Evolutionary conservation across 1,140 invertebrate genomes (phyloP).

Genomic region (Ooceraea biroi): DNA sequence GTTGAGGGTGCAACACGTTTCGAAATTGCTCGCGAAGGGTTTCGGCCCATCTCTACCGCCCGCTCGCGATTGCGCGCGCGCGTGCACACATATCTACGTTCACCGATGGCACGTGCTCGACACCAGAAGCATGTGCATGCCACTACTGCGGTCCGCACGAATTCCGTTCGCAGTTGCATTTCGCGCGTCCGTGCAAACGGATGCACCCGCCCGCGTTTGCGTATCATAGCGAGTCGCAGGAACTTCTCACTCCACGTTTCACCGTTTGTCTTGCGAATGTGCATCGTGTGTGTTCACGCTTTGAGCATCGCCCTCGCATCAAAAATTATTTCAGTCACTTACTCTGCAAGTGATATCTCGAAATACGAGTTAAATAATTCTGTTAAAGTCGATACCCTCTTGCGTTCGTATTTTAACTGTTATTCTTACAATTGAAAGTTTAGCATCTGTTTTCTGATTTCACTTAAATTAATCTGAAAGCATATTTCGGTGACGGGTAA

Average conservation of each 20-base stretch:
- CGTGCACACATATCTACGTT: background rate
- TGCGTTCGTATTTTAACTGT: background rate
- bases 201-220: background rate
- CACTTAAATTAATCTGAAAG: too few relatives aligned
- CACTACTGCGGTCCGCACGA: slow-evolving; percentile 36
- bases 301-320: background rate
- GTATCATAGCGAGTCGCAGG: background rate
- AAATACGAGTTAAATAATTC: slow-evolving; percentile 9
- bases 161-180: slow-evolving; percentile 73
- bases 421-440: too few relatives aligned
- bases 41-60: slow-evolving; percentile 8
- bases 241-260: background rate
- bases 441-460: too few relatives aligned
- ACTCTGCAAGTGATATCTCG: background rate
- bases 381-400: background rate
- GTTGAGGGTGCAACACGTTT: too few relatives aligned
- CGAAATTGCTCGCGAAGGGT: background rate
- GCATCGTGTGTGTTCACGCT: background rate
- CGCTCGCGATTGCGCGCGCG: slow-evolving; percentile 30
- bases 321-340: slow-evolving; percentile 18
- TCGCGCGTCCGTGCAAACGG: slow-evolving; percentile 66
- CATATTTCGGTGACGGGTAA: too few relatives aligned
- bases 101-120: slow-evolving; percentile 60
- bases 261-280: slow-evolving; percentile 39
- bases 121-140: slow-evolving; percentile 49